Evolutionary conservation across 1,140 invertebrate species (phyloP).

Genomic region (Centruroides vittatus): DNA sequence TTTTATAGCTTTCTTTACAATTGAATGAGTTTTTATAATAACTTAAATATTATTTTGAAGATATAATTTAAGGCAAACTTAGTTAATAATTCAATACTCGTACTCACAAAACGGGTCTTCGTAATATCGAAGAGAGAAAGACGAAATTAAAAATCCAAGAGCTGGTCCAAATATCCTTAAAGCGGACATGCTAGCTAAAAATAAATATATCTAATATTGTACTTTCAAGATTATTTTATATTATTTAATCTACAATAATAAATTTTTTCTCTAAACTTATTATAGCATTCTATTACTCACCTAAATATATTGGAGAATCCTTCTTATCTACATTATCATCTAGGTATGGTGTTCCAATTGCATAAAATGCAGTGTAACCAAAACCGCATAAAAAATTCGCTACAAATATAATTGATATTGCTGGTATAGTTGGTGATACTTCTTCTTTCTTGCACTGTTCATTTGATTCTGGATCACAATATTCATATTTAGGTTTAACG

Average conservation of each 20-base stretch:
- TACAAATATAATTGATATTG: constrained; percentile 13
- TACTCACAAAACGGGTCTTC: constrained; percentile 19
- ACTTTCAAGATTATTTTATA: background rate
- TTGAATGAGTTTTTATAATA: too few relatives aligned
- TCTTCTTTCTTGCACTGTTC: background rate
- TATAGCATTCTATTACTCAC: background rate
- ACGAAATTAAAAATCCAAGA: constrained; percentile 18
- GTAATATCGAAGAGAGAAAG: constrained; percentile 15
- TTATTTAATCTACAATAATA: background rate
- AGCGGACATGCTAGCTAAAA: constrained; percentile 7
- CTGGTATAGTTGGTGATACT: constrained; percentile 7
- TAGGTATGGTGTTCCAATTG: constrained; percentile 24
- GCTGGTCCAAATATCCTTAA: constrained; percentile 19
- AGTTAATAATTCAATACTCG: background rate
- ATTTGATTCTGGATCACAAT: background rate
- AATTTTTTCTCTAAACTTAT: background rate
- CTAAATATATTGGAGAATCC: constrained; percentile 22
- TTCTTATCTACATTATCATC: constrained; percentile 27
- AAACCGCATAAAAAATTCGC: constrained; percentile 19
- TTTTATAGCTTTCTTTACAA: too few relatives aligned
- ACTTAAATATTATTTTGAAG: too few relatives aligned
- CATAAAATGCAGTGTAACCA: constrained; percentile 18
- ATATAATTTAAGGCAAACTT: background rate
- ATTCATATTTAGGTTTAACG: background rate
- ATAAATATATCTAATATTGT: background rate